phyloP scores from a whole-genome alignment of 2,888 invertebrate species.

The Trisateles emortualis region DNA sequence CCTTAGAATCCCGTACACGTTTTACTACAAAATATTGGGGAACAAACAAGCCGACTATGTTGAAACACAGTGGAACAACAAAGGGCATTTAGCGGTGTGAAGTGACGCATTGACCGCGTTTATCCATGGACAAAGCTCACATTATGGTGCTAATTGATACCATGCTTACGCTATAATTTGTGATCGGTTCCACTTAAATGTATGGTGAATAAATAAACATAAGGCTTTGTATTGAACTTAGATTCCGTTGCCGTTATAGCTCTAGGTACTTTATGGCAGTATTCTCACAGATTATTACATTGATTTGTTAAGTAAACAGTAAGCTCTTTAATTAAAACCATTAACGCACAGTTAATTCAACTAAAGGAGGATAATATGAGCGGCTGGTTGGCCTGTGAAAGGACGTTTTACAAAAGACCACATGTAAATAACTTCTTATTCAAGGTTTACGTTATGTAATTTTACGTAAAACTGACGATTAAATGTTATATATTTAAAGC shows the following conservation, averaged over 20 bases:
- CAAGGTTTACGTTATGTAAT: no score
- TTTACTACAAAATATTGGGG: neutral
- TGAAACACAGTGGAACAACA: slow-evolving; percentile 37
- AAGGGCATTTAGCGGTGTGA: slow-evolving; percentile 43
- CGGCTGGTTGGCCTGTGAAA: no score
- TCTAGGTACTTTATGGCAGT: slow-evolving; percentile 4
- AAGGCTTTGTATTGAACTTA: slow-evolving; percentile 28
- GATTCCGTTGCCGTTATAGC: neutral
- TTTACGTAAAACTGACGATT: no score
- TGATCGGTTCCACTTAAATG: slow-evolving; percentile 52
- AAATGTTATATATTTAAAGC: no score
- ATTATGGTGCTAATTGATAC: slow-evolving; percentile 50
- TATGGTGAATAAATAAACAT: slow-evolving; percentile 46
- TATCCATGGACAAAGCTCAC: slow-evolving; percentile 48
- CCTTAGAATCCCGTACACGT: neutral
- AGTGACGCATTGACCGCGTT: slow-evolving; percentile 51
- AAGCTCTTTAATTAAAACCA: neutral
- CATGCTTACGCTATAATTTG: slow-evolving; percentile 45
- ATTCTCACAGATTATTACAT: slow-evolving; percentile 11
- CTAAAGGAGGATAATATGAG: no score
- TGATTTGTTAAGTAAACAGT: neutral
- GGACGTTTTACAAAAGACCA: no score
- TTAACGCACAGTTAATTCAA: neutral
- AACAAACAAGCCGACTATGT: slow-evolving; percentile 21
- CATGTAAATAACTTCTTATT: no score